Base-by-base conservation (phyloP, 2,797 vertebrate genomes). In the Ceryle rudis region DNA sequence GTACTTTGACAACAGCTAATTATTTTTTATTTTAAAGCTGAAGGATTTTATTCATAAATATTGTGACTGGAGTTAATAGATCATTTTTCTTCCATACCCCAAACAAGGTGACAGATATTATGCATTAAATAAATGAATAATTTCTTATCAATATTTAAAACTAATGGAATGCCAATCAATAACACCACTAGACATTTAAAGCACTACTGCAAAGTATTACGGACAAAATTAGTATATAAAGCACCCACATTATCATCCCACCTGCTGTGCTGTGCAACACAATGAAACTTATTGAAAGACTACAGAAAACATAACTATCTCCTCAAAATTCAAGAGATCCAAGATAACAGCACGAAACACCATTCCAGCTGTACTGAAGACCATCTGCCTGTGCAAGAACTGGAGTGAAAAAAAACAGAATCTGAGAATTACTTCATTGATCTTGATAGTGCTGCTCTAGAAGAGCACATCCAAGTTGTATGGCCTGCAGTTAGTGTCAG, bases 21-120 rank as follows among this genome's bases (percentile, higher is more conserved):
- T 97, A 95, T 95, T 96, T 95, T 95, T 96, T 80, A 95, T 95
- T 97, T 80, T 92, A 97, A 96, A 95, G 74, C 61, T 78, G 85
- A 93, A 92, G 61, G 88, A 82, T 87, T 91, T 97, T 90, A 95
- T 74, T 83, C 47, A 67, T 80, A 97, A 97, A 93, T 94, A 87
- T 74, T 95, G 61, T 47, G 33, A n/a, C n/a, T 74, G 74, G 74
- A 92, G 83, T 93, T 96, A 96, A 95, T 14, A 86, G 70, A 94
- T 92, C 1, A 3, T 37, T 72, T 77, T 49, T 46, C 65, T 69
- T 65, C 52, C 69, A 58, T 9, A 77, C 52, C 42, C 86, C 81
- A 95, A 94, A 90, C 15, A 80, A 87, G 37, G 51, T 67, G 88
- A 71, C 67, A 92, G 71, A 85, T 92, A 92, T 65, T 39, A 82